phyloP scores from a whole-genome alignment of 2,888 invertebrate species.

The Aricia artaxerxes region DNA sequence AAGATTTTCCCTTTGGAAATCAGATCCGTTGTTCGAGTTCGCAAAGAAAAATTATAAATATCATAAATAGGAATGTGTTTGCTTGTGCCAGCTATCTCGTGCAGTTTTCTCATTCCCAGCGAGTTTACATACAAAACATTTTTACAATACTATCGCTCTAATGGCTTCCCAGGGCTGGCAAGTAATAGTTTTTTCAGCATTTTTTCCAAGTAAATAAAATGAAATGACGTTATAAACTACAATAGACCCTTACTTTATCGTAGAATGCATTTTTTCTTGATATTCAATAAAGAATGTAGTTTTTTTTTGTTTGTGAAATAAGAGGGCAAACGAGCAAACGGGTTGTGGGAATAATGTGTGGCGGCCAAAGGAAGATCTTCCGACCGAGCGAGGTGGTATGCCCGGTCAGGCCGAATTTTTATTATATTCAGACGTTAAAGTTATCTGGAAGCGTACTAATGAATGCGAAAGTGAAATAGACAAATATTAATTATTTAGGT shows the following conservation, averaged over 20 bases:
- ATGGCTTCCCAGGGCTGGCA: slow-evolving; percentile 5
- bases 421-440: too few species aligned
- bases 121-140: slow-evolving; percentile 19
- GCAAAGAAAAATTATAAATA: neutral
- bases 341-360: too few species aligned
- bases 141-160: slow-evolving; percentile 23
- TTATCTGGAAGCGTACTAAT: too few species aligned
- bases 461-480: too few species aligned
- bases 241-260: neutral
- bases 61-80: slow-evolving; percentile 9
- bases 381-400: too few species aligned
- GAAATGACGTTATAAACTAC: neutral
- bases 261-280: neutral
- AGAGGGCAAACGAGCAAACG: too few species aligned
- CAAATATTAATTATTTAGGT: too few species aligned
- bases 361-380: too few species aligned
- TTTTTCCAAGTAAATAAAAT: neutral
- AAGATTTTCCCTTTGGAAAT: neutral
- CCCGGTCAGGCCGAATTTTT: too few species aligned
- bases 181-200: neutral
- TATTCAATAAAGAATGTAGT: too few species aligned
- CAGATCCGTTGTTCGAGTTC: neutral
- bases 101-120: neutral
- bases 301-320: too few species aligned
- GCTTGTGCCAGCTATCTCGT: neutral